phyloP scores from a whole-genome alignment of 1,140 invertebrate genomes.

The Penaeus vannamei region DNA sequence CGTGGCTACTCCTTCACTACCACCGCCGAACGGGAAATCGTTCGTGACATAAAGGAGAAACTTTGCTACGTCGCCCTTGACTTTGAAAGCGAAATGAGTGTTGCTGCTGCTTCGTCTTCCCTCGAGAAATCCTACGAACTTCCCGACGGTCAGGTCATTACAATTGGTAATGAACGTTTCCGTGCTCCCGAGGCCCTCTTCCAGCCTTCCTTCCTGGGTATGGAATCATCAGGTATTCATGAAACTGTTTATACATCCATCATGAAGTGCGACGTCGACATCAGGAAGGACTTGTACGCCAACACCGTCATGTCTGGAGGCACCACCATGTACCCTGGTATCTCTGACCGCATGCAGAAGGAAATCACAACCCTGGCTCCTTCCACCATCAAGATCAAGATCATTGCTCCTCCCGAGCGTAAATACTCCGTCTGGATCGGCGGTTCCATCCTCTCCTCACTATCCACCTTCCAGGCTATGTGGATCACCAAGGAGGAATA shows the following conservation, averaged over 20 bases:
- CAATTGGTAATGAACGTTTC: no score
- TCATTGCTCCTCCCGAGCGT: constrained; percentile 76
- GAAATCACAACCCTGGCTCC: constrained; percentile 83
- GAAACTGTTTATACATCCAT: constrained; percentile 83
- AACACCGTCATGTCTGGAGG: constrained; percentile 78
- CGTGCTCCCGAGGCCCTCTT: no score
- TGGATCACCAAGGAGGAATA: constrained; percentile 76
- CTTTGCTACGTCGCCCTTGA: no score
- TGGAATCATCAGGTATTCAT: constrained; percentile 87
- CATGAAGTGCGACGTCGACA: constrained; percentile 76
- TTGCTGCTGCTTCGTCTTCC: no score
- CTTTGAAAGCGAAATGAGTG: no score
- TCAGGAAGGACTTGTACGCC: constrained; percentile 86
- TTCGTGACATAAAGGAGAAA: constrained; percentile 69
- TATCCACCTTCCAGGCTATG: constrained; percentile 79
- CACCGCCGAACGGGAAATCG: constrained; percentile 89
- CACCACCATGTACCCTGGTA: constrained; percentile 78
- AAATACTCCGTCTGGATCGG: constrained; percentile 78
- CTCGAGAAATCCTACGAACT: no score
- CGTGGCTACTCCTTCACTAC: constrained; percentile 75
- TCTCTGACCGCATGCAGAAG: constrained; percentile 76
- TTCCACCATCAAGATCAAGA: constrained; percentile 91
- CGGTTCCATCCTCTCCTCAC: constrained; percentile 77
- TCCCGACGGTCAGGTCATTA: no score
- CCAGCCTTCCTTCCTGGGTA: constrained; percentile 82